Conservation (phyloP, 2,113 vertebrate species). For the Python bivittatus region DNA sequence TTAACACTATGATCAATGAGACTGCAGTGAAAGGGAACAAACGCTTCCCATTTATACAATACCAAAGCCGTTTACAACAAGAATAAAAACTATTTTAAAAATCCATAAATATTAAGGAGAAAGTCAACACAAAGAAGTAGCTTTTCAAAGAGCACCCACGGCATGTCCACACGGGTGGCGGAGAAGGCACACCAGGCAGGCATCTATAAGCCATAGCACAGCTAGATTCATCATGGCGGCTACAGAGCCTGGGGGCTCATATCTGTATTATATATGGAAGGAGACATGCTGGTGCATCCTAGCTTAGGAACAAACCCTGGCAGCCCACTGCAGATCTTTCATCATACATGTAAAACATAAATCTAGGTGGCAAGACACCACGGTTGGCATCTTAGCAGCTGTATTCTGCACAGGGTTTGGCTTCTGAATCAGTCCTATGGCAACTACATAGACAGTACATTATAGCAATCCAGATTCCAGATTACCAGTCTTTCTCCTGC, state of each 20-base stretch:
- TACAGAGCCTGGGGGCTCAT: neutral
- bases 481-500: neutral
- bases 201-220: neutral
- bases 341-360: neutral
- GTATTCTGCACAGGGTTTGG: neutral
- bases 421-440: neutral
- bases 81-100: neutral
- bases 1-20: neutral
- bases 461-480: neutral
- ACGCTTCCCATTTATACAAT: neutral
- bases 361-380: neutral
- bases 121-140: neutral
- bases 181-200: neutral
- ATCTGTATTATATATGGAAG: neutral
- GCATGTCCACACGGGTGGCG: neutral
- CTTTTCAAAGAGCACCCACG: neutral
- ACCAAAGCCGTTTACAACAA: neutral
- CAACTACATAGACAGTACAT: neutral
- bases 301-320: neutral
- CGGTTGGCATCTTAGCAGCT: neutral
- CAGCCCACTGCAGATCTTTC: neutral
- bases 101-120: neutral
- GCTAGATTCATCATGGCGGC: no score
- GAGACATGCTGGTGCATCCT: neutral
- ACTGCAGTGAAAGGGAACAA: neutral